Evolutionary conservation across 2,113 vertebrate genomes (phyloP).

Genomic region (Thamnophis sirtalis): DNA sequence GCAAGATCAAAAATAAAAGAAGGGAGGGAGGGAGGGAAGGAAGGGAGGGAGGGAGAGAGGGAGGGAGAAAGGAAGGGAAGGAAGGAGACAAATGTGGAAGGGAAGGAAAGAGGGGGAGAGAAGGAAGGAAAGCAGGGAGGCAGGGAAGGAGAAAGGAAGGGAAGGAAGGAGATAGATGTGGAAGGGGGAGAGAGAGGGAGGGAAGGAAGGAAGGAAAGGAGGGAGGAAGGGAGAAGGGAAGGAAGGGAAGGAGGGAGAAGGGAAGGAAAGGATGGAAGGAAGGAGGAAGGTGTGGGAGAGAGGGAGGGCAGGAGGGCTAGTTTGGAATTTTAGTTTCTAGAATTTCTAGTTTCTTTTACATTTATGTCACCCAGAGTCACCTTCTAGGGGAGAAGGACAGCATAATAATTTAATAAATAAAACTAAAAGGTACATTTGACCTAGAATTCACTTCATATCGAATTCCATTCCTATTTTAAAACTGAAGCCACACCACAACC

Average conservation of each 20-base stretch:
- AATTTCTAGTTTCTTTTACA: not conserved
- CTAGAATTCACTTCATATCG: not conserved
- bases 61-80: too few relatives aligned
- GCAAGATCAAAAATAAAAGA: not conserved
- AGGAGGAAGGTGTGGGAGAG: not conserved
- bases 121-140: too few relatives aligned
- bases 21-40: not conserved
- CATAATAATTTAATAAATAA: too few relatives aligned
- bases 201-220: too few relatives aligned
- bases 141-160: too few relatives aligned
- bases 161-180: too few relatives aligned
- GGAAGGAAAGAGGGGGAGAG: too few relatives aligned
- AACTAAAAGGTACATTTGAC: not conserved
- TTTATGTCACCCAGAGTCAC: not conserved
- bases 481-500: not conserved
- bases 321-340: not conserved
- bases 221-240: not conserved
- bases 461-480: not conserved
- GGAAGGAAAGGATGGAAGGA: not conserved
- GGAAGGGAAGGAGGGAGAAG: too few relatives aligned
- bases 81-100: too few relatives aligned
- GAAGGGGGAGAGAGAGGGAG: too few relatives aligned
- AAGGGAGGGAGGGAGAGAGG: too few relatives aligned
- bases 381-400: not conserved
- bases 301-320: not conserved